A percentile compares a stretch with the other conserved stretches of the same genome.
Conservation (phyloP, 2,113 vertebrate species). For the Myanophis thanlyinensis region DNA sequence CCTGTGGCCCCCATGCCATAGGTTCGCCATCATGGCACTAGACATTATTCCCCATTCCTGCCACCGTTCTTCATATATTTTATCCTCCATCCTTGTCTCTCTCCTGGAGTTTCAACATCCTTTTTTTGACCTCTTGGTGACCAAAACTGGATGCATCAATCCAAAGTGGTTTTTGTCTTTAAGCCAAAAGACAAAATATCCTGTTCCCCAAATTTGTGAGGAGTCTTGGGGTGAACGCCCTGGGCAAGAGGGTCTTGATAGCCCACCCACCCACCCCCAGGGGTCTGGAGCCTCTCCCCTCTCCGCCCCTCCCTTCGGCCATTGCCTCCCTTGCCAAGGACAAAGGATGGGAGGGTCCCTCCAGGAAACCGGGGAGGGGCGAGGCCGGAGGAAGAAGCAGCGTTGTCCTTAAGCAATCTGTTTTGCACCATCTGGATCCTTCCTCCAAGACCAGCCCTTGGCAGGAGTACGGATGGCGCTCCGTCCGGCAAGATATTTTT, state of each 20-base stretch:
- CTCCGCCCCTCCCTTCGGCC: background rate
- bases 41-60: too few relatives aligned
- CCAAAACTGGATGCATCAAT: too few relatives aligned
- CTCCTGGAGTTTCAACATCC: too few relatives aligned
- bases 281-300: background rate
- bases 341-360: background rate
- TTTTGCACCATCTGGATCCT: background rate
- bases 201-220: rapidly evolving
- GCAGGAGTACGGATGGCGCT: background rate
- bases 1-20: too few relatives aligned
- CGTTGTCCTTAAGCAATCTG: background rate
- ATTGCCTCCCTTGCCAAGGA: background rate
- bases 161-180: too few relatives aligned
- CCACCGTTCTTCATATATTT: too few relatives aligned
- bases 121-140: too few relatives aligned
- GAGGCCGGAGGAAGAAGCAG: background rate
- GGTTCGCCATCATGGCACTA: too few relatives aligned
- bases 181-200: too few relatives aligned
- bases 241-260: background rate
- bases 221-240: too few relatives aligned
- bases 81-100: too few relatives aligned
- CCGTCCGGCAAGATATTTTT: background rate
- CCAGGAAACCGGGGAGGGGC: background rate
- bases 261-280: too few relatives aligned
- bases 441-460: background rate